These are phyloP conservation scores for Pogonomyrmex barbatus DNA, from an alignment of 1,140 invertebrate genomes.

Conservation along the genomic window DNA sequence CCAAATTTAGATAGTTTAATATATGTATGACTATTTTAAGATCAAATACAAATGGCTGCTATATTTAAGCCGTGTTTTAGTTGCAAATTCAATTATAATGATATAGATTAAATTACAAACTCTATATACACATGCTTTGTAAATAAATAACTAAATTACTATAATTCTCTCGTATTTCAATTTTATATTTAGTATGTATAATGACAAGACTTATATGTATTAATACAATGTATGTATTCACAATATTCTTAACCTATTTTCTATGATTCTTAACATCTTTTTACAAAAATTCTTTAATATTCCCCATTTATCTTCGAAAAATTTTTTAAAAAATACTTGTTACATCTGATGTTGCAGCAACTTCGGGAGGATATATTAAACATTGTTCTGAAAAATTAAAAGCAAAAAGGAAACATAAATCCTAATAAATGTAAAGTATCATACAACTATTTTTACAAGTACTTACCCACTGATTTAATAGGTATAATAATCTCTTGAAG, in stretches of 20 bases:
- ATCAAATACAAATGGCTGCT: slow-evolving; percentile 27
- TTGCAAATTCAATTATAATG: slow-evolving; percentile 54
- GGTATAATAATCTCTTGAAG: slow-evolving; percentile 53
- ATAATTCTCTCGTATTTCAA: neutral
- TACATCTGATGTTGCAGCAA: slow-evolving; percentile 69
- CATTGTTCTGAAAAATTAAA: slow-evolving; percentile 80
- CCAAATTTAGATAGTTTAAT: slow-evolving; percentile 44
- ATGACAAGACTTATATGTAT: neutral
- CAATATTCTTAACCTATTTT: too few species aligned
- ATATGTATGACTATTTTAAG: slow-evolving; percentile 27
- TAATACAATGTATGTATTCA: slow-evolving; percentile 9
- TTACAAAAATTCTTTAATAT: neutral
- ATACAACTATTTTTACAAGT: neutral
- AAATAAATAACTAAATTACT: slow-evolving; percentile 64
- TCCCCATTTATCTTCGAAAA: slow-evolving; percentile 43
- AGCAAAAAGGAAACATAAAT: slow-evolving; percentile 34
- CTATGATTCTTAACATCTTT: too few species aligned
- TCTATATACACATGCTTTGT: slow-evolving; percentile 44
- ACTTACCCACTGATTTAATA: slow-evolving; percentile 78
- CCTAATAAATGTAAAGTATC: slow-evolving; percentile 5
- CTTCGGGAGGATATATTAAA: slow-evolving; percentile 78
- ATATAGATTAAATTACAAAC: slow-evolving; percentile 42
- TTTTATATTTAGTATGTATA: slow-evolving; percentile 15
- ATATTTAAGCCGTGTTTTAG: slow-evolving; percentile 32
- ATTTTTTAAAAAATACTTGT: slow-evolving; percentile 75